phyloP scores from a whole-genome alignment of 2,797 vertebrate genomes.

The Aphelocoma californica region DNA sequence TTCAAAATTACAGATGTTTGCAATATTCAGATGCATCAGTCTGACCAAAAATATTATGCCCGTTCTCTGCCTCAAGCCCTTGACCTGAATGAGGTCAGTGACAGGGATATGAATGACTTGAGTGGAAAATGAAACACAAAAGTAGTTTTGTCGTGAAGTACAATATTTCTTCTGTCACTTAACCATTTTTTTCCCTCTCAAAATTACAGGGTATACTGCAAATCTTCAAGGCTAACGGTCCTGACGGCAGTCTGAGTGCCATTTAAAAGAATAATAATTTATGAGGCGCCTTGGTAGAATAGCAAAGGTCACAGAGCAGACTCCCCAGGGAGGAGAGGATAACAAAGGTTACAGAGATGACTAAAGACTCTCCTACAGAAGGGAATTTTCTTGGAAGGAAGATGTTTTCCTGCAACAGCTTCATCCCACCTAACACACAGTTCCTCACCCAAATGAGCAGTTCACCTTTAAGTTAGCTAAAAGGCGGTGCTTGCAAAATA shows the following conservation, averaged over 20 bases:
- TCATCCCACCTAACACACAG: neutral
- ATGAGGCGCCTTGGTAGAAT: constrained; percentile 40
- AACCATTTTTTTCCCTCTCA: constrained; percentile 58
- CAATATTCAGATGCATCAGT: constrained; percentile 51
- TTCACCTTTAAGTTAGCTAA: neutral
- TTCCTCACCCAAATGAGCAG: neutral
- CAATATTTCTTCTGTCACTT: constrained; percentile 76
- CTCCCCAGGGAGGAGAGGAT: constrained; percentile 21
- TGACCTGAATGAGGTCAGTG: constrained; percentile 77
- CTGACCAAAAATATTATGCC: constrained; percentile 61
- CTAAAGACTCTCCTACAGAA: constrained; percentile 14
- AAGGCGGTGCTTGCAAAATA: neutral
- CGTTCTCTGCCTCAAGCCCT: constrained; percentile 64
- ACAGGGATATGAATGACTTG: constrained; percentile 72
- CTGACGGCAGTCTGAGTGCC: constrained; percentile 62
- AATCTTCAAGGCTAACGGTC: constrained; percentile 69
- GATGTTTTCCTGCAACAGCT: constrained; percentile 14
- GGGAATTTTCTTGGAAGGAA: constrained; percentile 2
- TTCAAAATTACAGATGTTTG: constrained; percentile 66
- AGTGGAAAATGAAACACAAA: constrained; percentile 70
- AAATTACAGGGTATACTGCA: constrained; percentile 70
- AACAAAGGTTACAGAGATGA: constrained; percentile 52
- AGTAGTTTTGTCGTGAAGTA: constrained; percentile 68
- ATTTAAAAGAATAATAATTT: constrained; percentile 72
- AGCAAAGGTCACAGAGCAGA: constrained; percentile 45